Base-by-base conservation (phyloP, 2,797 vertebrate species). In the Pelochelys cantorii region DNA sequence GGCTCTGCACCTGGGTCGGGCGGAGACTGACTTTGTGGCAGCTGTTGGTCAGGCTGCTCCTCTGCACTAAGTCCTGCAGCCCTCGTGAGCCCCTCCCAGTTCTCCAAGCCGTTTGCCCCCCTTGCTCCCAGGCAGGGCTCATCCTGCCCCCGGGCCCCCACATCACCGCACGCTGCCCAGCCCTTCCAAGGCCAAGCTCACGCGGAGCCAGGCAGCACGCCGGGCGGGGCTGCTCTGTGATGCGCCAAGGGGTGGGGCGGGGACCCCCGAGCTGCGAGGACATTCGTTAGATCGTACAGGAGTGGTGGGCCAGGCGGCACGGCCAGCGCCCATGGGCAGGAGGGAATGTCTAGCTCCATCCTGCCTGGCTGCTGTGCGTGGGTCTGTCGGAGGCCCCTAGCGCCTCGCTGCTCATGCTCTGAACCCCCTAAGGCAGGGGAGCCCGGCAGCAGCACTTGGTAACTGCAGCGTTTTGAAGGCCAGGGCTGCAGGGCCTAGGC, bases 1-100 rank as follows among this genome's bases (percentile, higher is more conserved):
- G 10, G 11, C 2, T 4, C n/a, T 23, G 68, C 68, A 60, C 1
- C 0, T 0, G 86, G 59, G 10, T 2, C 42, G 42, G 42, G 42
- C 42, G 37, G 42, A 42, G 37, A 13, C 7, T 1, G 83, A 13
- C 79, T 17, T 0, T 3, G 42, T 5, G 79, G 42, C 57, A 7
- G 25, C 4, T 2, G 34, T 42, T 1, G 1, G 27, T 62, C 3
- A 1, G 8, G 3, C 2, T 0, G 1, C 60, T 52, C 57, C 74
- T 57, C 25, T 7, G 29, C 52, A 22, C n/a, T 37, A 34, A 2
- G 20, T 1, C 0, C 31, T 34, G 54, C 27, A 5, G 18, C 27
- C 1, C 8, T 31, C 23, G 37, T 23, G 42, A 8, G 65, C 17
- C 31, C 31, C 62, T 37, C 37, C 37, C 37, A 37, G 42, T 42